phyloP scores from a whole-genome alignment of 2,113 vertebrate genomes.

The Zingel zingel region DNA sequence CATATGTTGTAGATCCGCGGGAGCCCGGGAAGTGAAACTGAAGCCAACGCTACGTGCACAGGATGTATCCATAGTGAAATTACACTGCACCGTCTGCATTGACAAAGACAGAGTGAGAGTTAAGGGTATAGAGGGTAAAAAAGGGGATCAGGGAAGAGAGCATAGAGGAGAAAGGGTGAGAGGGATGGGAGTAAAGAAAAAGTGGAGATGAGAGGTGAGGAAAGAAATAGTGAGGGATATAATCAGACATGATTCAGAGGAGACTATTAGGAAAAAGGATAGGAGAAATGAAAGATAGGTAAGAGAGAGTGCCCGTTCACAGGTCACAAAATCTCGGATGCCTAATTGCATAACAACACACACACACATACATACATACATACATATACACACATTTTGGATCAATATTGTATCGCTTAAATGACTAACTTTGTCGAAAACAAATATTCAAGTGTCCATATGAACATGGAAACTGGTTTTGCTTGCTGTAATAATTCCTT shows the following conservation, averaged over 20 bases:
- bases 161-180: background rate
- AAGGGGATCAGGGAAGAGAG: background rate
- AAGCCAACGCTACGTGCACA: constrained; percentile 61
- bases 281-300: background rate
- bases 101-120: background rate
- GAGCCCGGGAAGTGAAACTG: constrained; percentile 60
- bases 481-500: background rate
- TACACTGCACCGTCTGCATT: constrained; percentile 21
- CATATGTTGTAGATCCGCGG: constrained; percentile 64
- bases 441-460: background rate
- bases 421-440: background rate
- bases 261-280: background rate
- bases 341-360: background rate
- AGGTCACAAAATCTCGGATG: background rate
- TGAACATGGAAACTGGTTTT: background rate
- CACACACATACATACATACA: background rate
- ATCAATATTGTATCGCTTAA: background rate
- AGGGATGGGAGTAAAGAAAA: background rate
- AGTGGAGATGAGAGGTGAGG: background rate
- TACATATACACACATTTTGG: background rate
- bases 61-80: constrained; percentile 48
- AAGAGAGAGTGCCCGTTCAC: background rate
- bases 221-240: background rate
- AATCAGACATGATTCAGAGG: background rate
- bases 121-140: constrained; percentile 7